phyloP scores from a whole-genome alignment of 2,888 invertebrate species.

The Hylaea fasciaria region DNA sequence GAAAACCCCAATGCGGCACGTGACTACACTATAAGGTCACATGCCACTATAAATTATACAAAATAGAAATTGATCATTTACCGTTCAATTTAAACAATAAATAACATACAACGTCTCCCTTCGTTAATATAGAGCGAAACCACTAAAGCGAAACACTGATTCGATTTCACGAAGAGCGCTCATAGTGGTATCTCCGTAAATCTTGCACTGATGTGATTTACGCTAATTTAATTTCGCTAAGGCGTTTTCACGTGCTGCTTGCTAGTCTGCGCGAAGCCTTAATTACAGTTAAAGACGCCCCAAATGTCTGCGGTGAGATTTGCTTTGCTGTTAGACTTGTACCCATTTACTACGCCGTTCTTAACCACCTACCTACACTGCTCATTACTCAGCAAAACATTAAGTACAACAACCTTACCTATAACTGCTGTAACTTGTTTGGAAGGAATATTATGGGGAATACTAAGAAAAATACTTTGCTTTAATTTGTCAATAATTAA shows the following conservation, averaged over 20 bases:
- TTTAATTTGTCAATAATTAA: no score
- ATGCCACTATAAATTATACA: no score
- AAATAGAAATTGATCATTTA: slow-evolving; percentile 11
- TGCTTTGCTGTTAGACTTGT: not conserved
- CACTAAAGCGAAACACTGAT: slow-evolving; percentile 76
- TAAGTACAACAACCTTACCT: no score
- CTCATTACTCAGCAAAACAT: no score
- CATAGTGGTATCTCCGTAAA: slow-evolving; percentile 68
- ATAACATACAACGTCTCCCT: slow-evolving; percentile 51
- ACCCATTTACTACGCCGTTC: no score
- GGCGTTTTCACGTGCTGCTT: slow-evolving; percentile 64
- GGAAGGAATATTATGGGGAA: no score
- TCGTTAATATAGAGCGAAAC: slow-evolving; percentile 65
- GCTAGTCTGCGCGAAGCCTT: slow-evolving; percentile 65
- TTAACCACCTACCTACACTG: no score
- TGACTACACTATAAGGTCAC: no score
- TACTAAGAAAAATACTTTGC: no score
- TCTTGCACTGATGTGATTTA: slow-evolving; percentile 81
- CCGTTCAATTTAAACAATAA: slow-evolving; percentile 34
- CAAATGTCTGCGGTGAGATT: slow-evolving; percentile 28
- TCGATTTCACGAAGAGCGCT: slow-evolving; percentile 75
- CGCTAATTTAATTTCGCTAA: slow-evolving; percentile 78
- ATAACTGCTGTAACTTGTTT: no score
- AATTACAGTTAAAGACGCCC: slow-evolving; percentile 56
- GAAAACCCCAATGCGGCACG: no score